Conservation (phyloP, 2,888 invertebrate genomes). For the Cryptocephalus moraei region DNA sequence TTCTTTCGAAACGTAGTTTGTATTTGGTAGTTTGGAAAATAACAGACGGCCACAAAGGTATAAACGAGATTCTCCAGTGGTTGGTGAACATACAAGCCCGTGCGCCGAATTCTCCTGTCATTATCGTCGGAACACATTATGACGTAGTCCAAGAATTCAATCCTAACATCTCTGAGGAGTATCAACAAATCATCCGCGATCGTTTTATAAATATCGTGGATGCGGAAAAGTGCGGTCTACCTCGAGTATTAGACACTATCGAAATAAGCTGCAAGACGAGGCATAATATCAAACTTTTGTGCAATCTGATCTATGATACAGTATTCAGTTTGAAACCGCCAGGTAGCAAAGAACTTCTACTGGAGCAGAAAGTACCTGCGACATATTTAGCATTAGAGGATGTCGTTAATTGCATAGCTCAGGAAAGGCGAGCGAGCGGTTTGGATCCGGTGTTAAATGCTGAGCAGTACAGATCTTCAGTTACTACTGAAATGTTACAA, state of each 20-base stretch:
- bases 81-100: constrained; percentile 88
- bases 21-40: constrained; percentile 95
- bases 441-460: constrained; percentile 75
- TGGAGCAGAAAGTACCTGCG: constrained; percentile 92
- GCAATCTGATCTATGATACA: constrained; percentile 87
- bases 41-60: constrained; percentile 81
- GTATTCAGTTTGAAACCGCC: constrained; percentile 86
- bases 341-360: constrained; percentile 77
- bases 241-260: constrained; percentile 83
- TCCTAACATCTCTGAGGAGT: constrained; percentile 56
- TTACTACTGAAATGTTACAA: constrained; percentile 56
- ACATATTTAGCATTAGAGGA: constrained; percentile 93
- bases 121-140: constrained; percentile 94
- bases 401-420: constrained; percentile 72
- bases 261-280: constrained; percentile 84
- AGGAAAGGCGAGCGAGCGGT: constrained; percentile 57
- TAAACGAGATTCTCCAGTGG: constrained; percentile 89
- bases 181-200: constrained; percentile 81
- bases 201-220: constrained; percentile 88
- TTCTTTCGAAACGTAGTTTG: constrained; percentile 86
- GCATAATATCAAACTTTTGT: constrained; percentile 81
- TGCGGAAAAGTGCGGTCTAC: constrained; percentile 91
- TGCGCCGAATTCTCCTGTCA: constrained; percentile 92
- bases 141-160: constrained; percentile 66
- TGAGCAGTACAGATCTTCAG: constrained; percentile 60